phyloP scores from a whole-genome alignment of 2,797 vertebrate genomes.

The Trachops cirrhosus region DNA sequence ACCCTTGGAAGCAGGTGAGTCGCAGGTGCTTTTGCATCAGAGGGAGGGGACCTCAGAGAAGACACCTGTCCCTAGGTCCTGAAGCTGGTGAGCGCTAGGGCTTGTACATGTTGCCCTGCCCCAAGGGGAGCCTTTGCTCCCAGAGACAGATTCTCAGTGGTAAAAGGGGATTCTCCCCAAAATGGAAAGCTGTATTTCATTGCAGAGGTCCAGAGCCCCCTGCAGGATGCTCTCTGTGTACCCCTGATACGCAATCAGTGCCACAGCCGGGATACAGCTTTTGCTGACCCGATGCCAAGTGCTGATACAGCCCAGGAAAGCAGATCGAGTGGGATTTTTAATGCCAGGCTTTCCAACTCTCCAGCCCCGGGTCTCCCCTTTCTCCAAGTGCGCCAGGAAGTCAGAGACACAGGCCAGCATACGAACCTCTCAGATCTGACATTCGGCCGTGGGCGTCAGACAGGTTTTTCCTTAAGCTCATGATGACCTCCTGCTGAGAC shows the following conservation, averaged over 20 bases:
- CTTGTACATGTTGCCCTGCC: neutral
- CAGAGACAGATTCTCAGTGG: neutral
- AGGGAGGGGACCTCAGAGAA: neutral
- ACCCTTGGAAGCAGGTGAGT: neutral
- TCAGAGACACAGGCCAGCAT: accelerated
- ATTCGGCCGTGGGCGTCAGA: conserved; percentile 79
- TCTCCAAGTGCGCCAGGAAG: neutral
- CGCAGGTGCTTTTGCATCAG: neutral
- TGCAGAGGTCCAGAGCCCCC: neutral
- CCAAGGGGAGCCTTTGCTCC: neutral
- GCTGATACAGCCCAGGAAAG: neutral
- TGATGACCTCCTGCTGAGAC: conserved; percentile 81
- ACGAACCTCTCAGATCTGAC: conserved; percentile 86
- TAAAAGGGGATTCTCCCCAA: neutral
- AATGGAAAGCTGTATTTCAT: neutral
- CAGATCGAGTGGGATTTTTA: accelerated
- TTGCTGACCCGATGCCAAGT: neutral
- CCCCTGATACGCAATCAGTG: neutral
- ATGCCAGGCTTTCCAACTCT: accelerated
- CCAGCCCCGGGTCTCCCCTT: neutral
- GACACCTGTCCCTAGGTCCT: neutral
- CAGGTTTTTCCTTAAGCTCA: conserved; percentile 80
- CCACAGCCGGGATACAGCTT: accelerated
- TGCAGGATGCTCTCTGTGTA: neutral
- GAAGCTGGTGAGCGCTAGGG: neutral